Evolutionary conservation across 2,113 vertebrate genomes (phyloP).

Genomic region (Forbesichthys papilliferus): DNA sequence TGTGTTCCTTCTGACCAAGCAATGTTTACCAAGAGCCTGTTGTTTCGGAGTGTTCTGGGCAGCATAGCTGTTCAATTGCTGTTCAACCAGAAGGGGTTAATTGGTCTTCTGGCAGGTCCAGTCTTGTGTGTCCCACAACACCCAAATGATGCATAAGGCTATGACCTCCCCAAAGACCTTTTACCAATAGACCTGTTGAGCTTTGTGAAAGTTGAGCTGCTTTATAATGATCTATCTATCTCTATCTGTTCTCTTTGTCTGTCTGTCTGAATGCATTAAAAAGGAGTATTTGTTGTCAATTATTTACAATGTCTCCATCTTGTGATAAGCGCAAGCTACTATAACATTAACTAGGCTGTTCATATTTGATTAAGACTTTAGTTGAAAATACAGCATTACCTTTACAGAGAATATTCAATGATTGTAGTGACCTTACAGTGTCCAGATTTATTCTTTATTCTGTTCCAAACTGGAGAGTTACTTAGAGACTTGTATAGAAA

Average conservation of each 20-base stretch:
- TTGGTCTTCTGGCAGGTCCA: conserved; percentile 41
- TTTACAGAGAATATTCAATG: too few relatives aligned
- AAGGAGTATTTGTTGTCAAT: too few relatives aligned
- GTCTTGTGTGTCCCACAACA: conserved; percentile 22
- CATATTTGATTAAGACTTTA: too few relatives aligned
- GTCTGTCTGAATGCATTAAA: too few relatives aligned
- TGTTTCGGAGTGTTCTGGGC: conserved; percentile 24
- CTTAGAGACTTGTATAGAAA: not conserved
- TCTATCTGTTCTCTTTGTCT: too few relatives aligned
- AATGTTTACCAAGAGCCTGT: conserved; percentile 24
- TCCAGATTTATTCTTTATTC: too few relatives aligned
- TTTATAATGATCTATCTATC: not conserved
- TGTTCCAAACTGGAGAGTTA: conserved; percentile 11
- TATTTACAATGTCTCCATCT: too few relatives aligned
- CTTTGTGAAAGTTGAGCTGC: too few relatives aligned
- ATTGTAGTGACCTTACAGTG: too few relatives aligned
- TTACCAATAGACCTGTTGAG: not conserved
- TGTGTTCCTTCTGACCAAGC: not conserved
- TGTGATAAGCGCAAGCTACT: not conserved
- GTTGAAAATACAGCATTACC: too few relatives aligned
- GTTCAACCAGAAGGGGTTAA: conserved; percentile 19
- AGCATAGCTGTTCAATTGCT: conserved; percentile 15
- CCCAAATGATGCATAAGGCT: conserved; percentile 9
- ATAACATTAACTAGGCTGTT: not conserved
- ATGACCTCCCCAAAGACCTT: conserved; percentile 24